Evolutionary conservation across 2,113 vertebrate genomes (phyloP), one percentile per base, ranked within the genome.

Genomic region (Eubucco bourcierii): DNA sequence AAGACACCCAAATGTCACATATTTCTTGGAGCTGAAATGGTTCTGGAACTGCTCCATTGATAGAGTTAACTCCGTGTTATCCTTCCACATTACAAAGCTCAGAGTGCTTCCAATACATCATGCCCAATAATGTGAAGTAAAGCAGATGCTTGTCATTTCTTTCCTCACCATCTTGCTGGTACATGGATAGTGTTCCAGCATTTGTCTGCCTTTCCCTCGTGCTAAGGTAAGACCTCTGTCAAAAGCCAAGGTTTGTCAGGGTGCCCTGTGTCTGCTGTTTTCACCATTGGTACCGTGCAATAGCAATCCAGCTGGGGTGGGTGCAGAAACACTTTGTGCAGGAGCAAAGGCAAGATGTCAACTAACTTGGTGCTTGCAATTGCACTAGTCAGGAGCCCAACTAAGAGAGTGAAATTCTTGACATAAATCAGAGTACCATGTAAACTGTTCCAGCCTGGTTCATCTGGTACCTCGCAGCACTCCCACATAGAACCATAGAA

Each of bases 141-240:
- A 97, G 77, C 91, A 95, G 88, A 85, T 93, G 61, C 55, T 97
- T 92, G 80, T 80, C 61, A 50, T 91, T 84, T 92, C 88, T 95
- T 93, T 93, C 84, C 64, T 94, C 47, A 85, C 73, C 87, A 80
- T 93, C 93, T 68, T 72, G 58, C 56, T 84, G 88, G 85, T 60
- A 64, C 77, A 94, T 79, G 92, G 94, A 81, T 88, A 93, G 71
- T 41, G 1, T 50, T 90, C 55, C 67, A 90, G 12, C 6, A 87
- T 92, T 90, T 80, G 28, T 88, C 77, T 94, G 39, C 37, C 52
- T 90, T 94, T 86, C 68, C 94, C 81, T 52, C 34, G 7, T 34
- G 76, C 77, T 88, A 20, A 39, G 58, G 76, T 74, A 90, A 85
- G 70, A 94, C 58, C 67, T 56, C 52, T 94, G 55, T 46, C 55